Evolutionary conservation across 2,888 invertebrate genomes (phyloP).

Genomic region (Chrysolina oricalcia): DNA sequence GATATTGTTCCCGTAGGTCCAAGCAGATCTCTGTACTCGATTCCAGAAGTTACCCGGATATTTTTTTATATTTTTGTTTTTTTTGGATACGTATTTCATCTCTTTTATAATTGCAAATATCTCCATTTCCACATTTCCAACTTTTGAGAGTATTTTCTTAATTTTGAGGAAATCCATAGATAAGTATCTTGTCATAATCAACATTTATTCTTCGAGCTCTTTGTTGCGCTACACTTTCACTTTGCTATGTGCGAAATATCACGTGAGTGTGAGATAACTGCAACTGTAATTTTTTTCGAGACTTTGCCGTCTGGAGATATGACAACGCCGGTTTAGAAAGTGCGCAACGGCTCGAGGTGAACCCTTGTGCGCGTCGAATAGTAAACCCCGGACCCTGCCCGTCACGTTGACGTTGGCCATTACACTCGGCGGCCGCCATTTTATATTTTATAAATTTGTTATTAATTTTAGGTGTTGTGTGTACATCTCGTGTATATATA

Average conservation of each 20-base stretch:
- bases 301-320: conserved; percentile 31
- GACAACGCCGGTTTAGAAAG: conserved; percentile 46
- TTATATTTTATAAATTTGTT: conserved; percentile 66
- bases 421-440: conserved; percentile 67
- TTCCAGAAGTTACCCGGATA: too few relatives aligned
- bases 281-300: conserved; percentile 4
- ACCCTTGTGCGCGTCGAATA: conserved; percentile 85
- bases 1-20: too few relatives aligned
- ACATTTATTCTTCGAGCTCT: too few relatives aligned
- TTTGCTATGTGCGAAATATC: background rate
- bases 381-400: conserved; percentile 77
- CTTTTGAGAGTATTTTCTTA: too few relatives aligned
- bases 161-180: too few relatives aligned
- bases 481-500: conserved; percentile 59
- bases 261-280: background rate
- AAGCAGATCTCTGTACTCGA: too few relatives aligned
- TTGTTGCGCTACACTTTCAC: background rate
- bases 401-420: conserved; percentile 74
- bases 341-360: conserved; percentile 67
- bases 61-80: too few relatives aligned
- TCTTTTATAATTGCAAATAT: too few relatives aligned
- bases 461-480: conserved; percentile 62
- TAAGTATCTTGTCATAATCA: too few relatives aligned
- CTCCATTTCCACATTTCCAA: too few relatives aligned
- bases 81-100: too few relatives aligned